Evolutionary conservation across 2,797 vertebrate species (phyloP).

Genomic region (Serranus cabrilla): DNA sequence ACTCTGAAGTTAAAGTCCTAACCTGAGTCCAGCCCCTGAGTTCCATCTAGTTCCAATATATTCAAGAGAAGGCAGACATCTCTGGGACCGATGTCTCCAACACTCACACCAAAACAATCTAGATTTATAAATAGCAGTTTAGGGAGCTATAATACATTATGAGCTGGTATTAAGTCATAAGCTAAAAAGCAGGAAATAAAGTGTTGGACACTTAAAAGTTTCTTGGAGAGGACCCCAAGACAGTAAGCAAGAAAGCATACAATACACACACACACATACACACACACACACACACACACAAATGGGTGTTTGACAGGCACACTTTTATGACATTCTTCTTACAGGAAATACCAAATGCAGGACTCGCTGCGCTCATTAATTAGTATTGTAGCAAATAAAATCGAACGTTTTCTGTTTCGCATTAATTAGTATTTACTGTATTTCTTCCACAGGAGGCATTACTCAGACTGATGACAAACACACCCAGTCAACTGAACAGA

Average conservation of each 20-base stretch:
- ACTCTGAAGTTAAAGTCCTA: no score
- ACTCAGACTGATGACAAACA: conserved; percentile 57
- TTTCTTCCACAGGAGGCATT: conserved; percentile 30
- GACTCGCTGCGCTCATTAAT: conserved; percentile 29
- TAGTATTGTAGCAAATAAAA: conserved; percentile 38
- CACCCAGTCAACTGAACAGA: conserved; percentile 63
- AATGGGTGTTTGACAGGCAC: conserved; percentile 5
- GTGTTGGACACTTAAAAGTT: no score
- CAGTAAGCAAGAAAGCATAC: not conserved
- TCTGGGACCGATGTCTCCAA: no score
- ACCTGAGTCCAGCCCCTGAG: no score
- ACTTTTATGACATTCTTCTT: conserved; percentile 27
- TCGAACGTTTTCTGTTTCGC: conserved; percentile 19
- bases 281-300: not conserved
- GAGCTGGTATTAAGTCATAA: no score
- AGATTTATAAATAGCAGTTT: no score
- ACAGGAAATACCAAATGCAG: conserved; percentile 41
- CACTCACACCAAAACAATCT: no score
- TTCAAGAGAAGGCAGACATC: no score
- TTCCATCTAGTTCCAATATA: no score
- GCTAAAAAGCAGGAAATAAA: no score
- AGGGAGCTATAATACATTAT: no score
- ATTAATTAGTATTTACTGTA: conserved; percentile 34
- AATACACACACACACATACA: not conserved
- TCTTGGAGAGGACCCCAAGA: no score